These are phyloP conservation scores for Aurelia sp. DNA, from an alignment of 30 jellyfish, hydroid and myxozoan genomes.

Conservation along the genomic window DNA sequence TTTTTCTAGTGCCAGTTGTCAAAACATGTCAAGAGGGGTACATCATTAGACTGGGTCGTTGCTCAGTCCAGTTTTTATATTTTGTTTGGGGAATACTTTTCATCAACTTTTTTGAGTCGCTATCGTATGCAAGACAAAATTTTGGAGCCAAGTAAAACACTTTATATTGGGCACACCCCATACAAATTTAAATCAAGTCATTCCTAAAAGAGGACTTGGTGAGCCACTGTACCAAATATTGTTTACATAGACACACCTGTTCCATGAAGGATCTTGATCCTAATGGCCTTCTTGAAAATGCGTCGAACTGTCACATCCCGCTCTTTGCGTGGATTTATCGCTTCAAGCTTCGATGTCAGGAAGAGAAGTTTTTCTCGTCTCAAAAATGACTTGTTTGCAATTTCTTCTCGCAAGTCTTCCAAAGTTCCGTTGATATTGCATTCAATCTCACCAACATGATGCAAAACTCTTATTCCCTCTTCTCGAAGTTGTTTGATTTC, in stretches of 20 bases:
- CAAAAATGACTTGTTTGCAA: conserved; percentile 30
- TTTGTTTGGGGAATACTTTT: too few relatives aligned
- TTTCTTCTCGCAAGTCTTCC: conserved; percentile 45
- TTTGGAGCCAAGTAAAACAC: too few relatives aligned
- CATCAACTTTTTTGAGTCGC: too few relatives aligned
- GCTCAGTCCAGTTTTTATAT: too few relatives aligned
- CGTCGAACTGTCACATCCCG: conserved; percentile 34
- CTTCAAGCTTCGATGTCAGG: conserved; percentile 66
- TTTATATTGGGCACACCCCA: too few relatives aligned
- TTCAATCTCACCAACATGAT: conserved; percentile 28
- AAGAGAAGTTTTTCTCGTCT: conserved; percentile 57
- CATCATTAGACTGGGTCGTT: too few relatives aligned
- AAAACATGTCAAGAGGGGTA: too few relatives aligned
- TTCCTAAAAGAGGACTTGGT: too few relatives aligned
- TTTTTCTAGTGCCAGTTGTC: too few relatives aligned
- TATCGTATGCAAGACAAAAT: too few relatives aligned
- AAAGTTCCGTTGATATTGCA: conserved; percentile 63
- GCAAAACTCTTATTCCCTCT: conserved; percentile 53
- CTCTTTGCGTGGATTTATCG: conserved; percentile 74
- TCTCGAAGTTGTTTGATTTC: conserved; percentile 70
- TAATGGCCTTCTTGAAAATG: conserved; percentile 37
- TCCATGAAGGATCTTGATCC: conserved; percentile 64
- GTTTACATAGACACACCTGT: conserved; percentile 32
- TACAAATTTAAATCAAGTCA: too few relatives aligned
- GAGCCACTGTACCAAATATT: too few relatives aligned